Evolutionary conservation across 2,888 invertebrate species (phyloP), one percentile per base, ranked within the genome.

Genomic region (Mechanitis mazaeus): DNA sequence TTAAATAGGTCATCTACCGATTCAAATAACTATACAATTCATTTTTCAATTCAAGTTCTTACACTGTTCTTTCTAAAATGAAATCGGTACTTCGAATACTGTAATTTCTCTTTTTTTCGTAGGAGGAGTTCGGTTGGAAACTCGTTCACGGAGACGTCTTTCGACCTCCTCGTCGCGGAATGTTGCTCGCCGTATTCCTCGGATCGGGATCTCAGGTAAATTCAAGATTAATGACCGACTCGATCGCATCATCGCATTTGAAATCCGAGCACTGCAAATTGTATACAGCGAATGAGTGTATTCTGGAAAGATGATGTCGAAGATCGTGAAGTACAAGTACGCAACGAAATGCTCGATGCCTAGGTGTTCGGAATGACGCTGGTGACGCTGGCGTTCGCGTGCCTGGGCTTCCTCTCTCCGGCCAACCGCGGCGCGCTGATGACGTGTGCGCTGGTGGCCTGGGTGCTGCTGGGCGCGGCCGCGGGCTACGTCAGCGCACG

Each of bases 101-200:
- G 20, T 20, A 20, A 20, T 20, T 20, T 20, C 20, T 20, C 20
- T 20, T 20, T 20, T 20, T 20, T 20, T 64, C 69, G 3, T 45
- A 97, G 92, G 98, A 98, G 85, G 98, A 98, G 84, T 96, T 97
- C 75, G 97, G 97, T 12, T 99, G 99, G 99, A 99, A 99, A 84
- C 85, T 99, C 69, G 99, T 99, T 0, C 98, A 99, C 78, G 99
- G 98, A 0, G 99, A 99, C 83, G 98, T 99, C 3, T 99, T 99
- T 86, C 91, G 99, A 46, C 98, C 99, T 5, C 98, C 99, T 1
- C 92, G 97, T 2, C 96, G 98, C 76, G 98, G 98, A 63, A 98
- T 99, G 98, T 83, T 99, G 20, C 91, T 99, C 28, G 95, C 98
- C 0, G 97, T 99, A 0, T 94, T 98, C 75, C 92, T 98, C n/a